A percentile compares a stretch with the other conserved stretches of the same genome.
Conservation (phyloP, 2,888 invertebrate genomes). For the Eristalis intricaria region DNA sequence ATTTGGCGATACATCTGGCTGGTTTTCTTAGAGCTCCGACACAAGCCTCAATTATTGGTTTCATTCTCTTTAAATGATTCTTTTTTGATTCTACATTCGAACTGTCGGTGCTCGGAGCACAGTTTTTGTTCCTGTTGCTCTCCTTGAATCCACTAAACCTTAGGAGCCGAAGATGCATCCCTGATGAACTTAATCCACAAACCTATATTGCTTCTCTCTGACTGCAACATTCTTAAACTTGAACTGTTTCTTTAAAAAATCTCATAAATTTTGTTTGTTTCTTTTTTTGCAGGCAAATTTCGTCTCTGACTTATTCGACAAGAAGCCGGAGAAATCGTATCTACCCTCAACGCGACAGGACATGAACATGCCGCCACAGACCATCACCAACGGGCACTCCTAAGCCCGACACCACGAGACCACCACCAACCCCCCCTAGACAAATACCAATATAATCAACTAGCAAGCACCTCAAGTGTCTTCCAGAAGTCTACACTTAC, state of each 20-base stretch:
- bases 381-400: constrained; percentile 73
- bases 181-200: too few relatives aligned
- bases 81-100: too few relatives aligned
- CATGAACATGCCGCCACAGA: constrained; percentile 74
- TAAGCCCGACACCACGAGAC: constrained; percentile 1
- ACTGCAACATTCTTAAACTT: too few relatives aligned
- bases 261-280: background rate
- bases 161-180: too few relatives aligned
- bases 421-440: background rate
- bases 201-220: too few relatives aligned
- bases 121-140: too few relatives aligned
- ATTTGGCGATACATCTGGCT: too few relatives aligned
- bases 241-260: background rate
- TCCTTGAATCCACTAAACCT: too few relatives aligned
- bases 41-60: too few relatives aligned
- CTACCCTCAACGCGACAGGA: constrained; percentile 77
- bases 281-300: constrained; percentile 78
- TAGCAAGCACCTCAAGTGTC: constrained; percentile 67
- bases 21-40: too few relatives aligned
- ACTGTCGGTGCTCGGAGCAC: too few relatives aligned
- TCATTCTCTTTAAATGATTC: too few relatives aligned
- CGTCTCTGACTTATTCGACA: constrained; percentile 79
- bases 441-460: constrained; percentile 12
- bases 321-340: constrained; percentile 74
- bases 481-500: constrained; percentile 57